Conservation (phyloP, 2,797 vertebrate species). For the Acanthurus leucopareius region DNA sequence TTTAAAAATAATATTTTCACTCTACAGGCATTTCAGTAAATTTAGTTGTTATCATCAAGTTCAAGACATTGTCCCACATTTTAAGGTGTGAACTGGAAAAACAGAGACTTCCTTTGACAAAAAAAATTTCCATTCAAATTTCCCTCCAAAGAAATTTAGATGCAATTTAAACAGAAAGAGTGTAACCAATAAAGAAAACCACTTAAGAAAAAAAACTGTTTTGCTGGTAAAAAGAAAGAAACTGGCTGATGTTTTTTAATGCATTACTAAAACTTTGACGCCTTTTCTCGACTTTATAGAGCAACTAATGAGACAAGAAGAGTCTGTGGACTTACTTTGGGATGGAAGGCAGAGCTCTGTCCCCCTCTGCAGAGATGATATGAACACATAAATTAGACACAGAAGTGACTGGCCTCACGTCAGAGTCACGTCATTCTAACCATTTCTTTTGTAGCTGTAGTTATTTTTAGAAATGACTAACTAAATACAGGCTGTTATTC, state of each 20-base stretch:
- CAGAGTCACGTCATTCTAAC: neutral
- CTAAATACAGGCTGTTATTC: constrained; percentile 42
- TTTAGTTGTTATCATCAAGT: neutral
- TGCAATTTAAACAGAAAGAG: neutral
- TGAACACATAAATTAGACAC: constrained; percentile 52
- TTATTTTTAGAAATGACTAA: constrained; percentile 59
- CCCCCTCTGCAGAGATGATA: constrained; percentile 93
- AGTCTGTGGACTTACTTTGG: constrained; percentile 92
- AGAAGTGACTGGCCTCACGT: constrained; percentile 8
- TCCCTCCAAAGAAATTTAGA: too few species aligned
- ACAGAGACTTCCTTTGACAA: too few species aligned
- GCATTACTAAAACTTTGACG: too few species aligned
- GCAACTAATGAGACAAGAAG: neutral
- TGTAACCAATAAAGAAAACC: neutral
- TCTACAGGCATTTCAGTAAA: neutral
- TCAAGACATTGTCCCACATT: neutral
- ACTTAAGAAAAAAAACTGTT: neutral
- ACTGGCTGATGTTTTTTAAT: neutral
- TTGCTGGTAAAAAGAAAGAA: neutral
- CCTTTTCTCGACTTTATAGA: neutral
- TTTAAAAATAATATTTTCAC: neutral
- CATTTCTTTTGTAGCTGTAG: constrained; percentile 17
- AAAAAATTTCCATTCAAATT: too few species aligned
- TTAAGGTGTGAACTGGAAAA: neutral
- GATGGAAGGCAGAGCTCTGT: constrained; percentile 97